Percentiles rank a stretch among this genome's conserved stretches.
These are phyloP conservation scores for Netta rufina DNA, from an alignment of 2,797 vertebrate species.

Conservation along the genomic window DNA sequence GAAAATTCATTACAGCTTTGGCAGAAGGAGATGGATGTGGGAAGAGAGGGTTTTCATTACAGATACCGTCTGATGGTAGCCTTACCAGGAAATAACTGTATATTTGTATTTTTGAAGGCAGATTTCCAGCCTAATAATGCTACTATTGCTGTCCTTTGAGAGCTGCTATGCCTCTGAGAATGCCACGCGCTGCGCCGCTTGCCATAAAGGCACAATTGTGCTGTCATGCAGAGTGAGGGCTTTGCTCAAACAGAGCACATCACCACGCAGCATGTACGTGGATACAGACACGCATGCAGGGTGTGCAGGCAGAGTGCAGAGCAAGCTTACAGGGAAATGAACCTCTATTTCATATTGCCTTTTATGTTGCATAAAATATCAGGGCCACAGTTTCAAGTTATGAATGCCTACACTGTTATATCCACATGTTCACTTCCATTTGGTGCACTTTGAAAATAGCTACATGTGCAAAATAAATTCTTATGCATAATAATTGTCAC, in stretches of 20 bases:
- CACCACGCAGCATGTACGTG: fast-evolving
- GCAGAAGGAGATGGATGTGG: not conserved
- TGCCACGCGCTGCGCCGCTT: not conserved
- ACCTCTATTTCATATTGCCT: not conserved
- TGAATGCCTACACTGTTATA: not conserved
- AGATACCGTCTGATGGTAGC: not conserved
- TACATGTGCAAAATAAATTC: not conserved
- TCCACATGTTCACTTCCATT: not conserved
- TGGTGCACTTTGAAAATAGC: not conserved
- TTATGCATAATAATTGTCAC: not conserved
- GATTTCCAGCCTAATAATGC: not conserved
- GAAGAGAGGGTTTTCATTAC: slow-evolving; percentile 20
- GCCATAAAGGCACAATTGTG: not conserved
- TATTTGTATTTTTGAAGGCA: slow-evolving; percentile 8
- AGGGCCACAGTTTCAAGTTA: not conserved
- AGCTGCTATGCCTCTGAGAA: not conserved
- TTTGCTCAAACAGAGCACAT: not conserved
- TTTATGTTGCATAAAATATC: not conserved
- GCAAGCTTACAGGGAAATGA: not conserved
- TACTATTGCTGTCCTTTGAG: not conserved
- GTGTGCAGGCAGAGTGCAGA: not conserved
- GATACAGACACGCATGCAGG: fast-evolving
- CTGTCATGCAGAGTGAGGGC: not conserved
- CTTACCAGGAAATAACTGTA: slow-evolving; percentile 16
- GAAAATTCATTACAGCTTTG: not conserved